A percentile compares a stretch with the other conserved stretches of the same genome.
Conservation (phyloP, 1,140 invertebrate species). For the Ctenoplectra terminalis region DNA sequence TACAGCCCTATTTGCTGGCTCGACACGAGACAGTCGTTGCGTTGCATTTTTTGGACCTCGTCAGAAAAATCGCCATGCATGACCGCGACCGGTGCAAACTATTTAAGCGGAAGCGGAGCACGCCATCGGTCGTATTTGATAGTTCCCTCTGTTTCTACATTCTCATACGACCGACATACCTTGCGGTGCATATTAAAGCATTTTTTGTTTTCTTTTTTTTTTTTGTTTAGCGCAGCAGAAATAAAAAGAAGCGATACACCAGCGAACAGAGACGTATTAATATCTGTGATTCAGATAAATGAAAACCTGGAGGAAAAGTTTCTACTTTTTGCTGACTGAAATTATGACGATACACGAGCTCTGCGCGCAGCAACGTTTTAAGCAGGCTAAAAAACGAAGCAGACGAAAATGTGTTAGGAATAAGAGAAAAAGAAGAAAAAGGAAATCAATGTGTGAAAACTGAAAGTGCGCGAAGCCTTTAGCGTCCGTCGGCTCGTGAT, state of each 20-base stretch:
- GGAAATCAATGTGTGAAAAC: conserved; percentile 11
- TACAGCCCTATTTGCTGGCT: not conserved
- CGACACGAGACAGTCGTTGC: not conserved
- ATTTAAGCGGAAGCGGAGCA: not conserved
- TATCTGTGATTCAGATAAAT: not conserved
- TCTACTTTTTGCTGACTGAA: not conserved
- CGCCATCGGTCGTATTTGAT: conserved; percentile 47
- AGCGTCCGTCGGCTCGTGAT: conserved; percentile 31
- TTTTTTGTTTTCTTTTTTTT: not conserved
- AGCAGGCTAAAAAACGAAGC: not conserved
- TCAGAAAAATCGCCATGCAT: not conserved
- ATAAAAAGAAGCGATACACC: not conserved
- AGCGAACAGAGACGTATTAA: not conserved
- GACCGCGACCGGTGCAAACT: not conserved
- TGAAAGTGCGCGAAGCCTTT: conserved; percentile 42
- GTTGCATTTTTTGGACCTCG: not conserved
- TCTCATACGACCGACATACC: conserved; percentile 44
- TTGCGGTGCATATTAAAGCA: not conserved
- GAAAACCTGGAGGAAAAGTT: not conserved
- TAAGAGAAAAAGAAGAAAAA: too few relatives aligned
- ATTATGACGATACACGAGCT: not conserved
- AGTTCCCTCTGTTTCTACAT: conserved; percentile 33
- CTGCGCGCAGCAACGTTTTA: not conserved
- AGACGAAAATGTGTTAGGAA: not conserved
- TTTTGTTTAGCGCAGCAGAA: not conserved